Percentiles rank a stretch among this genome's conserved stretches.
These are phyloP conservation scores for Desmodus rotundus DNA, from an alignment of 2,113 vertebrate genomes.

Conservation along the genomic window DNA sequence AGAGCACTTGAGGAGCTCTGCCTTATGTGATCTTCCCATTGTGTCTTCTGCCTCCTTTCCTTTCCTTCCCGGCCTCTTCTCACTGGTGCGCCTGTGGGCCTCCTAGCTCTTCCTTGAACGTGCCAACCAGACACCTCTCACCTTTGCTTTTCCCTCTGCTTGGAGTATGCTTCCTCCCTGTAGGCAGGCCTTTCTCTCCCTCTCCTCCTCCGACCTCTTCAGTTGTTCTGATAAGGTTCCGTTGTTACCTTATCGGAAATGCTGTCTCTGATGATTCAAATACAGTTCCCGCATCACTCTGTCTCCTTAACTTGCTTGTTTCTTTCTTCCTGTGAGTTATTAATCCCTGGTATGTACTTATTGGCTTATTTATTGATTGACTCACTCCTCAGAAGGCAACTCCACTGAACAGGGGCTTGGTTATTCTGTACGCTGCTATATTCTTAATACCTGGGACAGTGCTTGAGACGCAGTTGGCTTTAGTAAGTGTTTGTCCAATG, in stretches of 20 bases:
- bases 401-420: neutral
- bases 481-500: neutral
- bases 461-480: neutral
- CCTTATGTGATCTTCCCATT: rapidly evolving
- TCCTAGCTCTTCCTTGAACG: neutral
- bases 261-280: neutral
- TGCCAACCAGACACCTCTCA: no score
- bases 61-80: rapidly evolving
- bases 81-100: rapidly evolving
- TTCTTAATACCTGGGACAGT: neutral
- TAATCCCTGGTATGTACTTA: neutral
- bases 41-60: neutral
- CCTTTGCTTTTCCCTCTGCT: neutral
- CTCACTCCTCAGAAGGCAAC: neutral
- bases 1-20: neutral
- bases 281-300: neutral
- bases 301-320: neutral
- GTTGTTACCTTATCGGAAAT: neutral
- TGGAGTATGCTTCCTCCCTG: neutral
- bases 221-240: neutral
- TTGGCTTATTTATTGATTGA: neutral
- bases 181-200: rapidly evolving
- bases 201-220: neutral
- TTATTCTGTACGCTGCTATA: neutral
- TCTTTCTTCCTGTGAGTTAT: neutral